Conservation (phyloP, 2,113 vertebrate species). For the Petrocephalus zakoni region DNA sequence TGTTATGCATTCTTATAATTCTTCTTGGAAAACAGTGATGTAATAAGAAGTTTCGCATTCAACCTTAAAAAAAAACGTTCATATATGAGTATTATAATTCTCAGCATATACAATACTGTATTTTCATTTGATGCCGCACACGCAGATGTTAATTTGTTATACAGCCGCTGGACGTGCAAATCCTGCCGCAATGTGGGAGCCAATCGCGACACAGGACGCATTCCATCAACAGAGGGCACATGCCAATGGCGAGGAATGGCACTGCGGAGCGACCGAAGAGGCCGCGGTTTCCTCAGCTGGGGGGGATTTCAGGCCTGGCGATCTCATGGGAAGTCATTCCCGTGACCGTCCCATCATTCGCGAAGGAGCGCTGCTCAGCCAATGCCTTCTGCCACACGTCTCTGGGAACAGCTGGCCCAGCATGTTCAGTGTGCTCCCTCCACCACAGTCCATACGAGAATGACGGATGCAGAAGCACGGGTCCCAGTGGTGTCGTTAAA, state of each 20-base stretch:
- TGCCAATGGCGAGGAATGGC: neutral
- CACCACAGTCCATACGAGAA: neutral
- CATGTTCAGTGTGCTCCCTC: neutral
- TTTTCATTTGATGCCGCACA: neutral
- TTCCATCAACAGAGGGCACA: neutral
- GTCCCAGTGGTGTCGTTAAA: slow-evolving; percentile 19
- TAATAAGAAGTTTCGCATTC: neutral
- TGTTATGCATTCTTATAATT: neutral
- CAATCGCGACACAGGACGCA: neutral
- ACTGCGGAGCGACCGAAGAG: neutral
- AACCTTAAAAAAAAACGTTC: neutral
- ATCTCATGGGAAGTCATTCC: neutral
- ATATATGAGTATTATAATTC: neutral
- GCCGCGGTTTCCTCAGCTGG: neutral
- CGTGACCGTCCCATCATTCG: slow-evolving; percentile 9
- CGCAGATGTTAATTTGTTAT: neutral
- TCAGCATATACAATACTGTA: neutral
- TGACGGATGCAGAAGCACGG: neutral
- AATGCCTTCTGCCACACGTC: neutral
- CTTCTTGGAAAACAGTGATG: neutral
- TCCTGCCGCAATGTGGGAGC: neutral
- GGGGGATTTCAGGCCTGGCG: neutral
- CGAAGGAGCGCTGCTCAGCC: neutral
- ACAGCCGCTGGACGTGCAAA: neutral
- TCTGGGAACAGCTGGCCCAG: neutral